Conservation (phyloP, 1,140 invertebrate species). For the Neuroterus valhalla region DNA sequence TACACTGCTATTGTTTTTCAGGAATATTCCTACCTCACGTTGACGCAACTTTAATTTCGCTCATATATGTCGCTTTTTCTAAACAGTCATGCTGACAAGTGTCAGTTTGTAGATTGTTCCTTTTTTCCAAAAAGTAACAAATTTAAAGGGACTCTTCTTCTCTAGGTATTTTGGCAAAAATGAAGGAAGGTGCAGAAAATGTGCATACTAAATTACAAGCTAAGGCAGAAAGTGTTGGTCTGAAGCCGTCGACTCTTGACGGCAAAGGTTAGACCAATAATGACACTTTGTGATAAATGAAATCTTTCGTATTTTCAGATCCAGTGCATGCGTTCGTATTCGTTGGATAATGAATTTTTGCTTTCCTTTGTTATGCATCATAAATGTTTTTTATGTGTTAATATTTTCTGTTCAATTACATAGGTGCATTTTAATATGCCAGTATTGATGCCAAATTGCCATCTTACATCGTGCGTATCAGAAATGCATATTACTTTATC, state of each 20-base stretch:
- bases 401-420: neutral
- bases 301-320: slow-evolving; percentile 34
- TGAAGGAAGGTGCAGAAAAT: slow-evolving; percentile 96
- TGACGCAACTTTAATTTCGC: neutral
- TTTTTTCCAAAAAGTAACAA: neutral
- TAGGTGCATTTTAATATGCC: neutral
- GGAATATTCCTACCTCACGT: neutral
- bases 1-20: too few species aligned
- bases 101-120: too few species aligned
- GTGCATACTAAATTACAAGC: slow-evolving; percentile 95
- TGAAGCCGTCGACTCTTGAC: slow-evolving; percentile 76
- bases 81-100: neutral
- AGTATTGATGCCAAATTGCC: too few species aligned
- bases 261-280: slow-evolving; percentile 79
- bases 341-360: neutral
- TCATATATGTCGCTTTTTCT: neutral
- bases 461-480: too few species aligned
- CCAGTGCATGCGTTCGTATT: slow-evolving; percentile 43
- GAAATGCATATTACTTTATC: too few species aligned
- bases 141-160: slow-evolving; percentile 58
- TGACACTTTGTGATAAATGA: slow-evolving; percentile 22
- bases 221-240: slow-evolving; percentile 86
- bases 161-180: slow-evolving; percentile 92
- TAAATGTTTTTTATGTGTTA: slow-evolving; percentile 1
- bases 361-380: neutral